These are phyloP conservation scores for Meteorus sp. DNA, from an alignment of 1,140 invertebrate species.

Conservation along the genomic window DNA sequence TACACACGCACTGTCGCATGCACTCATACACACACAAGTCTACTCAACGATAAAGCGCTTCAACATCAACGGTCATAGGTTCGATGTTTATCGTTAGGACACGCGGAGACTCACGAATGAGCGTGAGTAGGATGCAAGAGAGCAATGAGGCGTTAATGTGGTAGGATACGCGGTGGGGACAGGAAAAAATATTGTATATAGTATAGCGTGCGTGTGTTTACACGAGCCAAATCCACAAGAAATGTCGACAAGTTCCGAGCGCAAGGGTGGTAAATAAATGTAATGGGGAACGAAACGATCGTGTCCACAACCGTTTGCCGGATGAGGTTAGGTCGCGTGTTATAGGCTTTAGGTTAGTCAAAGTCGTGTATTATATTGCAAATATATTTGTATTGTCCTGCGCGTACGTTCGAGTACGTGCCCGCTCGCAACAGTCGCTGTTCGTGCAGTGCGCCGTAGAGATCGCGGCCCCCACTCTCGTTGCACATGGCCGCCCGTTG, in stretches of 20 bases:
- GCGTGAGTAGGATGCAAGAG: too few relatives aligned
- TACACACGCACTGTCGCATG: background rate
- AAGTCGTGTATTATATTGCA: too few relatives aligned
- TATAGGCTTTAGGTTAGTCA: conserved; percentile 21
- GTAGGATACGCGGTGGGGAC: too few relatives aligned
- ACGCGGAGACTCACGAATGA: too few relatives aligned
- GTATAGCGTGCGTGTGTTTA: background rate
- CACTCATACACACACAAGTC: background rate
- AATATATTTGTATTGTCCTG: conserved; percentile 23
- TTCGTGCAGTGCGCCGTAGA: conserved; percentile 40
- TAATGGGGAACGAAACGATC: conserved; percentile 10
- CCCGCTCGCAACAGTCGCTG: conserved; percentile 42
- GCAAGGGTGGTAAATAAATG: background rate
- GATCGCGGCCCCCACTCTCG: conserved; percentile 15
- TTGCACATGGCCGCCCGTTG: too few relatives aligned
- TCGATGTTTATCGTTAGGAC: too few relatives aligned
- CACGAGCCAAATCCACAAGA: too few relatives aligned
- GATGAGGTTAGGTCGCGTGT: conserved; percentile 16
- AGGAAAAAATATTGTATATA: too few relatives aligned
- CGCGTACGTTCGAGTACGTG: conserved; percentile 37
- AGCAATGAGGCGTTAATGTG: too few relatives aligned
- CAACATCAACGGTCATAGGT: too few relatives aligned
- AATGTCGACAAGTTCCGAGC: too few relatives aligned
- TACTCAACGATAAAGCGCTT: too few relatives aligned
- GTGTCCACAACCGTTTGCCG: background rate